Evolutionary conservation across 2,797 vertebrate species (phyloP).

Genomic region (Molothrus ater): DNA sequence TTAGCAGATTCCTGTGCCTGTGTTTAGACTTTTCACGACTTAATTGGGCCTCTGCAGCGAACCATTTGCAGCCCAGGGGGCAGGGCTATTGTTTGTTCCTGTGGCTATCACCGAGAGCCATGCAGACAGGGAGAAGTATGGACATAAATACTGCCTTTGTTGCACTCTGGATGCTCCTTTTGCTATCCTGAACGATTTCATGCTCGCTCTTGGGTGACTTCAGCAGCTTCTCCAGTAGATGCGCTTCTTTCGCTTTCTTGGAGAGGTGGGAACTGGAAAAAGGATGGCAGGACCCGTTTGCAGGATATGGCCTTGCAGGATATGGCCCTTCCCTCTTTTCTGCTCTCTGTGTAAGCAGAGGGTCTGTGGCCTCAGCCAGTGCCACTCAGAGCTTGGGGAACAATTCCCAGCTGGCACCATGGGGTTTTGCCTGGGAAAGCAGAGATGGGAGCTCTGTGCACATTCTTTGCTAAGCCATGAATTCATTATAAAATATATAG

Average conservation of each 20-base stretch:
- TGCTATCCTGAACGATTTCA: not conserved
- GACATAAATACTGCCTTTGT: slow-evolving; percentile 38
- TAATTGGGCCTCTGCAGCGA: slow-evolving; percentile 39
- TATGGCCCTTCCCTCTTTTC: slow-evolving; percentile 16
- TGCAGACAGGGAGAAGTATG: not conserved
- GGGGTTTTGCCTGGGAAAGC: slow-evolving; percentile 21
- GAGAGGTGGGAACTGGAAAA: not conserved
- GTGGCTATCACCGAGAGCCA: not conserved
- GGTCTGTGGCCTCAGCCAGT: not conserved
- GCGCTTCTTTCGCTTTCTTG: not conserved
- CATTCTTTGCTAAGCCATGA: slow-evolving; percentile 35
- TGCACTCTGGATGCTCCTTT: slow-evolving; percentile 55
- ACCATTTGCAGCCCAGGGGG: slow-evolving; percentile 13
- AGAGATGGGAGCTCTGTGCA: not conserved
- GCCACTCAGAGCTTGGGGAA: slow-evolving; percentile 14
- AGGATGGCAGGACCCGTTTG: not conserved
- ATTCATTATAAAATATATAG: slow-evolving; percentile 40
- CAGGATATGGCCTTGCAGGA: not conserved
- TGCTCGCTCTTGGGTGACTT: not conserved
- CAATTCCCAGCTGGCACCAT: not conserved
- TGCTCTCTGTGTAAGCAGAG: not conserved
- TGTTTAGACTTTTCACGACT: slow-evolving; percentile 23
- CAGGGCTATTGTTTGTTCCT: slow-evolving; percentile 41
- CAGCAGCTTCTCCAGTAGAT: not conserved
- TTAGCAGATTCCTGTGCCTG: not conserved